Percentiles rank a stretch among this genome's conserved stretches.
phyloP scores from a whole-genome alignment of 2,888 invertebrate genomes.

The Campaea margaritaria region DNA sequence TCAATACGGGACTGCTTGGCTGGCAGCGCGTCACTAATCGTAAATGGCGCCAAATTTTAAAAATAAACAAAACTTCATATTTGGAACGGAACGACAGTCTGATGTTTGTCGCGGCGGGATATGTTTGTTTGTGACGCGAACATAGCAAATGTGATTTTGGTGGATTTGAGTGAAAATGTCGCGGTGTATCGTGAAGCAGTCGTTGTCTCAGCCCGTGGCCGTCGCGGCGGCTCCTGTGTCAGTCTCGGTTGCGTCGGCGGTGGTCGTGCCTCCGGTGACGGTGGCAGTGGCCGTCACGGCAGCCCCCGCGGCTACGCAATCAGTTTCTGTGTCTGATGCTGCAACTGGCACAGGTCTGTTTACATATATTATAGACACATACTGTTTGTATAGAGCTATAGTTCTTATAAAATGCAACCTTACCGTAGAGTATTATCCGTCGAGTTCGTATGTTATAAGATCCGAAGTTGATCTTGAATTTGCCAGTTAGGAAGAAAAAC shows the following conservation, averaged over 20 bases:
- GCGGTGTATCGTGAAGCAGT: constrained; percentile 81
- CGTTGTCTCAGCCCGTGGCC: constrained; percentile 64
- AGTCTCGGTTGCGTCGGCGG: constrained; percentile 35
- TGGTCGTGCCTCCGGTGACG: constrained; percentile 46
- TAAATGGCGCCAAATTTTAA: constrained; percentile 83
- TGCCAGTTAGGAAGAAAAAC: too few relatives aligned
- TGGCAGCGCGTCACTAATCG: constrained; percentile 67
- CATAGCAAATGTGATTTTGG: constrained; percentile 52
- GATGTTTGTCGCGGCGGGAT: constrained; percentile 72
- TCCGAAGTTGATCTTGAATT: too few relatives aligned
- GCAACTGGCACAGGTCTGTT: constrained; percentile 57
- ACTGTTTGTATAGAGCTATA: too few relatives aligned
- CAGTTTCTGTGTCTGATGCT: constrained; percentile 51
- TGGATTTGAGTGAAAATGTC: constrained; percentile 66
- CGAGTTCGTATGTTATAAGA: too few relatives aligned
- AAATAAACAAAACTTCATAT: constrained; percentile 82
- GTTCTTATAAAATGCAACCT: too few relatives aligned
- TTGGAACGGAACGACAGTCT: constrained; percentile 81
- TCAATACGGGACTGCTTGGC: constrained; percentile 57
- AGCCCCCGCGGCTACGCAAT: constrained; percentile 48
- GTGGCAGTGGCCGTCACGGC: constrained; percentile 51
- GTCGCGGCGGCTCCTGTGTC: constrained; percentile 47
- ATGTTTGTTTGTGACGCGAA: constrained; percentile 51
- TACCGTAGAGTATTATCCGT: too few relatives aligned
- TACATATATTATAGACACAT: background rate